Conservation (phyloP, 2,888 invertebrate species). For the Meloe dianella region DNA sequence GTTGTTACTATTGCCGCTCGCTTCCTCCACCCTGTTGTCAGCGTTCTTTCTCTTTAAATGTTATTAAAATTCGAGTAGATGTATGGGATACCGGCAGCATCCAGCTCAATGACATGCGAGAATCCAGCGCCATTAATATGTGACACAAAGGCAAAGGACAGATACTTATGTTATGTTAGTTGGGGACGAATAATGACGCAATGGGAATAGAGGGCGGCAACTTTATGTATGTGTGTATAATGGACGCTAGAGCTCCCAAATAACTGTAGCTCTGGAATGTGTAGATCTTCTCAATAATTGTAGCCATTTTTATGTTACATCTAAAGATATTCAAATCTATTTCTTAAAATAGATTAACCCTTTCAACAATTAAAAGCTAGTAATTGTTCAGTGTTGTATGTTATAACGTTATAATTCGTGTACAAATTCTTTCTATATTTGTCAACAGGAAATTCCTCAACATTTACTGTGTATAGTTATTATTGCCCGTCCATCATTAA, state of each 20-base stretch:
- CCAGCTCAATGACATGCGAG: slow-evolving; percentile 36
- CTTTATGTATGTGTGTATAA: slow-evolving; percentile 33
- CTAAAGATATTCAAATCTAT: background rate
- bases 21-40: background rate
- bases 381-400: too few relatives aligned
- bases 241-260: slow-evolving; percentile 17
- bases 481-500: background rate
- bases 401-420: too few relatives aligned
- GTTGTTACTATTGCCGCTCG: background rate
- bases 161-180: slow-evolving; percentile 16
- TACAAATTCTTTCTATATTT: background rate
- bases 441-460: background rate
- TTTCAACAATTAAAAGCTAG: too few relatives aligned
- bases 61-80: slow-evolving; percentile 47
- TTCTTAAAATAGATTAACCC: too few relatives aligned
- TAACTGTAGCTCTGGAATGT: background rate
- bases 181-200: slow-evolving; percentile 16
- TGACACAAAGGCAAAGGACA: slow-evolving; percentile 23
- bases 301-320: background rate
- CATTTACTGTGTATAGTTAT: too few relatives aligned
- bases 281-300: background rate
- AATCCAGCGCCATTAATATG: slow-evolving; percentile 35
- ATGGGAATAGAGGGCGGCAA: slow-evolving; percentile 30
- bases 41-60: slow-evolving; percentile 37
- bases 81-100: slow-evolving; percentile 38